Conservation (phyloP, 2,797 vertebrate species). For the Eulemur albifrons region DNA sequence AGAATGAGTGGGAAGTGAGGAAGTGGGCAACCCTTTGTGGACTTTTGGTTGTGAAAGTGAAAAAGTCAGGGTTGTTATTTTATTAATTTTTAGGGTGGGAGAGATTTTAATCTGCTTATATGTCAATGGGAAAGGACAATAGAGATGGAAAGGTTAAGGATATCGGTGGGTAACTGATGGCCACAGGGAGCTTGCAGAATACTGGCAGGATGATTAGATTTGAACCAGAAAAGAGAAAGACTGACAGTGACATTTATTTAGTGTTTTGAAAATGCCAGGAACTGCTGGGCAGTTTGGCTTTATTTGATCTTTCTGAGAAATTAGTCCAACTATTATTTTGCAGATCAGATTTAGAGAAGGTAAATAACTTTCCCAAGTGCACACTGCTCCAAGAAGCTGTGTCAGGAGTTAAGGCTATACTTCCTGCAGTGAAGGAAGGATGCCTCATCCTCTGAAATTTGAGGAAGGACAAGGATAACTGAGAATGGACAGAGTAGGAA, state of each 20-base stretch:
- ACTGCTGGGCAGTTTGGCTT: background rate
- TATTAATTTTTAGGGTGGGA: constrained; percentile 9
- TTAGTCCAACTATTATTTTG: background rate
- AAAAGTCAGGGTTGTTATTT: background rate
- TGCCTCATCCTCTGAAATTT: background rate
- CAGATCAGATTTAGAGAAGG: background rate
- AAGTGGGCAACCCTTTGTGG: background rate
- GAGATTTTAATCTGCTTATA: background rate
- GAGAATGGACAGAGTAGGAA: background rate
- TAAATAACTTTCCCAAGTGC: background rate
- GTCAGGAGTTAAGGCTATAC: background rate
- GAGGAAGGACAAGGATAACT: background rate
- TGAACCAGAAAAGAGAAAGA: constrained; percentile 12
- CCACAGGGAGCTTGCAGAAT: background rate
- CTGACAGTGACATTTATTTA: constrained; percentile 28
- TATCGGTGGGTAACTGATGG: background rate
- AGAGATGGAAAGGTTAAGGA: background rate
- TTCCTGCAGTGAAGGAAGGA: background rate
- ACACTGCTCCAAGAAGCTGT: background rate
- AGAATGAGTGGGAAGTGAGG: background rate
- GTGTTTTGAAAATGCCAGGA: background rate
- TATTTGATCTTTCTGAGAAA: constrained; percentile 35
- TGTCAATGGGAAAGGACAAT: background rate
- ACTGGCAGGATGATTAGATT: background rate
- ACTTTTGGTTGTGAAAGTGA: background rate